These are phyloP conservation scores for Grammomys dolichurus DNA, from an alignment of 2,113 vertebrate species.

Conservation along the genomic window DNA sequence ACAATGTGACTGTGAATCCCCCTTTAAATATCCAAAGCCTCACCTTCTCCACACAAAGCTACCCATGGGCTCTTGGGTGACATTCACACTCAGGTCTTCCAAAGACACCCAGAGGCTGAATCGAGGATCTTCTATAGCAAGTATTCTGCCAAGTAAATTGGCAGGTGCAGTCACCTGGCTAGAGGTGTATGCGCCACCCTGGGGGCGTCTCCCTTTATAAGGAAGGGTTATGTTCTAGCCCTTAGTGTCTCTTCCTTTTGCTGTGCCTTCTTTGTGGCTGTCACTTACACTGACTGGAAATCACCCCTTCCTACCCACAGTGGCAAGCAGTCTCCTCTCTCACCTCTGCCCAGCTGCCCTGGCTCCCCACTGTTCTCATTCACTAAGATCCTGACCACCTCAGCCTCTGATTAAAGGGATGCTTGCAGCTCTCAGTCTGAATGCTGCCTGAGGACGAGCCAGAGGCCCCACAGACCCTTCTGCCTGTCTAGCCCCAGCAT, in stretches of 20 bases:
- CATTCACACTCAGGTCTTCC: not conserved
- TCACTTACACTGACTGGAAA: rapidly evolving
- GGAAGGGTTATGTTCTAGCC: not conserved
- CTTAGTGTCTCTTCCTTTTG: not conserved
- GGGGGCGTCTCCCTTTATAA: not conserved
- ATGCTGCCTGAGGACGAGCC: not conserved
- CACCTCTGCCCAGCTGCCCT: not conserved
- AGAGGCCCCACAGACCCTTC: no score
- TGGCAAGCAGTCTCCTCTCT: not conserved
- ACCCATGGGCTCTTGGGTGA: no score
- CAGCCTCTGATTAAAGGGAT: not conserved
- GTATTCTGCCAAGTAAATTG: not conserved
- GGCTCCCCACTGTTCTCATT: no score
- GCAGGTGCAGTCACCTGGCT: not conserved
- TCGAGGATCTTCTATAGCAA: not conserved
- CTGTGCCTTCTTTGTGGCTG: not conserved
- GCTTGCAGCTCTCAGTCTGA: not conserved
- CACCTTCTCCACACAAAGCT: not conserved
- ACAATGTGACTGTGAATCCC: not conserved
- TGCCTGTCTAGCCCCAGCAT: no score
- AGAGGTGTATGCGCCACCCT: not conserved
- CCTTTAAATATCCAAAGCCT: not conserved
- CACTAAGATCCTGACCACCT: not conserved
- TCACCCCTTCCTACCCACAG: no score
- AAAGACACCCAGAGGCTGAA: not conserved